Percentiles rank a stretch among this genome's conserved stretches.
Conservation (phyloP, 2,797 vertebrate genomes). For the Saxicola maurus region DNA sequence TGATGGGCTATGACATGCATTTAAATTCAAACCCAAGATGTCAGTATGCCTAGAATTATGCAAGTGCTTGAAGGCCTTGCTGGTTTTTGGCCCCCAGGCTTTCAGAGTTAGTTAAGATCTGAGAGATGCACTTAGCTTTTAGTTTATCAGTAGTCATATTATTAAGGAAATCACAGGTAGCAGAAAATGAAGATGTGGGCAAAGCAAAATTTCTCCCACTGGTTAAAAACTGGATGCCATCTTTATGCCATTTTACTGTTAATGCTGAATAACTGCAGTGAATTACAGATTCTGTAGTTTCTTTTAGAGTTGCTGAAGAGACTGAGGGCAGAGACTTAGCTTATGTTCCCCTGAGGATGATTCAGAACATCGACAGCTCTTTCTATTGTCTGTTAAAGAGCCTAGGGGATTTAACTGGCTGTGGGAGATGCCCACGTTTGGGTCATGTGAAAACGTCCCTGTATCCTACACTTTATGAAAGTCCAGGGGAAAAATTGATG, state of each 20-base stretch:
- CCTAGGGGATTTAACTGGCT: not conserved
- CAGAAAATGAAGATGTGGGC: not conserved
- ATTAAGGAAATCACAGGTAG: not conserved
- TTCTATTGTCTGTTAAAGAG: conserved; percentile 10
- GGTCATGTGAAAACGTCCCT: not conserved
- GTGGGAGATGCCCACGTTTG: not conserved
- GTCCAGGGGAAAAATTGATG: not conserved
- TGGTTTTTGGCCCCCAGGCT: not conserved
- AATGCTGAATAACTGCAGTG: not conserved
- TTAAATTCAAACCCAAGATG: not conserved
- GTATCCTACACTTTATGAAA: not conserved
- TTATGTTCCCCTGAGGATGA: not conserved
- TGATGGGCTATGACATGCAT: not conserved
- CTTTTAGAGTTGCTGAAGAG: not conserved
- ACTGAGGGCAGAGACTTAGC: not conserved
- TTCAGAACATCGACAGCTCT: not conserved
- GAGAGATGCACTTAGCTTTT: not conserved
- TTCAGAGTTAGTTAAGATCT: not conserved
- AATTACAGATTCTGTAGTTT: not conserved
- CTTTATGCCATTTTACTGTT: not conserved
- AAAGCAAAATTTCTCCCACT: not conserved
- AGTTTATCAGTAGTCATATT: not conserved
- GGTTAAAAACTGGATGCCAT: not conserved
- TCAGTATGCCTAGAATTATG: not conserved
- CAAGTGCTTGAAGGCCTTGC: not conserved